A percentile compares a stretch with the other conserved stretches of the same genome.
phyloP scores from a whole-genome alignment of 2,113 vertebrate genomes.

The Shinisaurus crocodilurus region DNA sequence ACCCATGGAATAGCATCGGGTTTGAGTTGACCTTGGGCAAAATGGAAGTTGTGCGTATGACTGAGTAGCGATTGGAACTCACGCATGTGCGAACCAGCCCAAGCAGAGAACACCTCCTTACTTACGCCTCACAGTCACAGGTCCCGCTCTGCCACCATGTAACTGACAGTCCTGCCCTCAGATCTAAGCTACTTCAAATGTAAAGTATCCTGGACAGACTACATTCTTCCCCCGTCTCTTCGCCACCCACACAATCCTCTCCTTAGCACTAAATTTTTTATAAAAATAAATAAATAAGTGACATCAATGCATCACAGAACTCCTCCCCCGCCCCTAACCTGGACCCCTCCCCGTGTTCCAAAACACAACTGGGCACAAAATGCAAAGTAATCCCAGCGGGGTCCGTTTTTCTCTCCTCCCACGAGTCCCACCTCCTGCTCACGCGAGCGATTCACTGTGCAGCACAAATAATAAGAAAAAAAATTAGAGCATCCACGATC shows the following conservation, averaged over 20 bases:
- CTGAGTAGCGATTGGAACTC: not conserved
- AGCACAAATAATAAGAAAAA: not conserved
- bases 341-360: not conserved
- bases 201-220: no score
- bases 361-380: not conserved
- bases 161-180: no score
- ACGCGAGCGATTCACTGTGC: not conserved
- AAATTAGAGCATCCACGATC: not conserved
- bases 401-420: not conserved
- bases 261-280: not conserved
- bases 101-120: not conserved
- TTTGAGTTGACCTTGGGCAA: not conserved
- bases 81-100: not conserved
- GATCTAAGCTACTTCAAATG: no score
- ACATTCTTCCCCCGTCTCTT: no score
- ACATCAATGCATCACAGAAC: not conserved
- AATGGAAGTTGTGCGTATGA: not conserved
- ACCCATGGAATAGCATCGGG: not conserved
- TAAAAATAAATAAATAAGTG: not conserved
- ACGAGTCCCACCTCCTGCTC: not conserved
- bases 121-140: no score
- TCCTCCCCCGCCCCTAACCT: not conserved
- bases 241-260: not conserved
- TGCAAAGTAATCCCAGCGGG: not conserved
- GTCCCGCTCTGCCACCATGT: no score